Evolutionary conservation across 2,113 vertebrate genomes (phyloP).

Genomic region (Myrmecophaga tridactyla): DNA sequence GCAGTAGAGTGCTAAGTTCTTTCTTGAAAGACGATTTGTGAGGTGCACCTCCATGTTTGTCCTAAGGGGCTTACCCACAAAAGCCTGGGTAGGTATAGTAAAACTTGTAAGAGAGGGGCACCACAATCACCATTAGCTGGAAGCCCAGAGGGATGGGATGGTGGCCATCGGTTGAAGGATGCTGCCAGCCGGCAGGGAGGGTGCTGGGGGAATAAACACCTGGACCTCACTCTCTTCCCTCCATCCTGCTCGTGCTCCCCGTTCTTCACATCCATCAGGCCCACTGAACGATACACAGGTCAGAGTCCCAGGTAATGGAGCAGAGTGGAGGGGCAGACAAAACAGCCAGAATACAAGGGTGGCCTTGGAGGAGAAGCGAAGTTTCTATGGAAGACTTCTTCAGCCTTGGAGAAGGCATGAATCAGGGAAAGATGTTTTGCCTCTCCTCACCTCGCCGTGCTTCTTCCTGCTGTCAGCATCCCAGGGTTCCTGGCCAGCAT

Average conservation of each 20-base stretch:
- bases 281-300: rapidly evolving
- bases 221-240: no score
- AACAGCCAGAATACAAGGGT: neutral
- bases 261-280: neutral
- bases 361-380: neutral
- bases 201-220: rapidly evolving
- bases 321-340: neutral
- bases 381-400: neutral
- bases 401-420: neutral
- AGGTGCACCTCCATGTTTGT: neutral
- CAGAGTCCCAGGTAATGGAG: neutral
- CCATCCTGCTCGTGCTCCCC: neutral
- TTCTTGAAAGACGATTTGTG: neutral
- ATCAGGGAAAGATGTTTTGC: neutral
- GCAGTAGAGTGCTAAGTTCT: neutral
- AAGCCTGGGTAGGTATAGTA: no score
- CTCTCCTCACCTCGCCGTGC: neutral
- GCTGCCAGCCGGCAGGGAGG: no score
- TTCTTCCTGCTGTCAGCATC: neutral
- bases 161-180: neutral
- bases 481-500: neutral
- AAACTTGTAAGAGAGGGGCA: neutral
- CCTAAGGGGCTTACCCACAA: rapidly evolving
- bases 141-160: neutral
- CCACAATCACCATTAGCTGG: no score